phyloP scores from a whole-genome alignment of 1,140 invertebrate genomes.

The Colletes gigas region DNA sequence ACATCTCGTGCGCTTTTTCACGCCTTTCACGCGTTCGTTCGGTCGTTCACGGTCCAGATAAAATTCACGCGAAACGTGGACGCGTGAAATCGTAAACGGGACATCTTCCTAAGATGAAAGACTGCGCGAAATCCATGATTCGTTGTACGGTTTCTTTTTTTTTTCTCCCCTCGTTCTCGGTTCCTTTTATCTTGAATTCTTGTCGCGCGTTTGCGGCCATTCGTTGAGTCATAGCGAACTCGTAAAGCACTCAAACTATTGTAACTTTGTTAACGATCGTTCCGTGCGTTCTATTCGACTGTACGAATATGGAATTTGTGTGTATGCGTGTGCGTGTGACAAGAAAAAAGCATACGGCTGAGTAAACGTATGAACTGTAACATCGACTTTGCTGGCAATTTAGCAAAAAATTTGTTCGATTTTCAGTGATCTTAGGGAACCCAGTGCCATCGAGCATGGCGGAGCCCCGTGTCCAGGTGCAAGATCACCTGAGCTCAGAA shows the following conservation, averaged over 20 bases:
- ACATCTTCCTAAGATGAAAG: background rate
- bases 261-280: too few relatives aligned
- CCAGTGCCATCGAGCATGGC: slow-evolving; percentile 69
- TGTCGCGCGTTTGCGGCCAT: too few relatives aligned
- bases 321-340: too few relatives aligned
- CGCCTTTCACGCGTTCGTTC: background rate
- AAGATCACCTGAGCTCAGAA: slow-evolving; percentile 28
- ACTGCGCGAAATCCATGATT: background rate
- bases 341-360: too few relatives aligned
- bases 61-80: background rate
- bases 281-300: too few relatives aligned
- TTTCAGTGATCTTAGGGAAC: slow-evolving; percentile 66
- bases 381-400: background rate
- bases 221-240: too few relatives aligned
- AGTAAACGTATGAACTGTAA: background rate
- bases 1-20: background rate
- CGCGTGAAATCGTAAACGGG: background rate
- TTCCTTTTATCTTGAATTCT: too few relatives aligned
- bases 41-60: slow-evolving; percentile 37
- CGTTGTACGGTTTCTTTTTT: background rate
- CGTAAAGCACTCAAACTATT: too few relatives aligned
- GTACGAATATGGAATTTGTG: background rate
- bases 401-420: background rate
- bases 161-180: too few relatives aligned
- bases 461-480: slow-evolving; percentile 51